A percentile compares a stretch with the other conserved stretches of the same genome.
Conservation (phyloP, 2,113 vertebrate species). For the Megaleporinus macrocephalus region DNA sequence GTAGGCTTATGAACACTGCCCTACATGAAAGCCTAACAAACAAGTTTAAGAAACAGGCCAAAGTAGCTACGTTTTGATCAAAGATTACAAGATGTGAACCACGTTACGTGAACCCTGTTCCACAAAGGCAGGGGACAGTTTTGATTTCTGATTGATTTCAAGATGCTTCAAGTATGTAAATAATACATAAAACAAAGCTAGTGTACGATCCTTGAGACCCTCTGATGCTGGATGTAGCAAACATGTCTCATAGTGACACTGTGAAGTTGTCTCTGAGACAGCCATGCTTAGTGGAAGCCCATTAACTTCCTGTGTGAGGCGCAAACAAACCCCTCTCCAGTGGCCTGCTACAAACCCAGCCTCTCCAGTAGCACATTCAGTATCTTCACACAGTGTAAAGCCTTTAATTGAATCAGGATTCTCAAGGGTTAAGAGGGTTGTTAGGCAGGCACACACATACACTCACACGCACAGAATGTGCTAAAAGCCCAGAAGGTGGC, state of each 20-base stretch:
- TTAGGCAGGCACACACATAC: slow-evolving; percentile 20
- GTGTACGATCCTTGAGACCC: neutral
- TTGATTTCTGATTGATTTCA: too few relatives aligned
- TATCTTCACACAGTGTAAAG: slow-evolving; percentile 19
- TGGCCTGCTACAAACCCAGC: neutral
- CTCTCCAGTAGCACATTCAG: neutral
- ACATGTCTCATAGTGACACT: neutral
- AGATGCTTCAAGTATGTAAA: neutral
- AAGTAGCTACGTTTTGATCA: too few relatives aligned
- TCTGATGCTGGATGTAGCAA: neutral
- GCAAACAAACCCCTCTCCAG: slow-evolving; percentile 19
- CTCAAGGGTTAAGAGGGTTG: slow-evolving; percentile 33
- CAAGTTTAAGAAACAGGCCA: neutral
- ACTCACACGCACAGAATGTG: slow-evolving; percentile 20
- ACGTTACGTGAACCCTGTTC: too few relatives aligned
- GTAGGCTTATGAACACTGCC: neutral
- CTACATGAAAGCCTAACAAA: too few relatives aligned
- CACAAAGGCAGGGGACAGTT: too few relatives aligned
- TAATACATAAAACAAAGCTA: neutral
- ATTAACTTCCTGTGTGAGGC: slow-evolving; percentile 17
- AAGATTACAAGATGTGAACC: too few relatives aligned
- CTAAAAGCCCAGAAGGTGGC: slow-evolving; percentile 8
- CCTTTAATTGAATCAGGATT: slow-evolving; percentile 39
- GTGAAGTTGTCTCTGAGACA: neutral
- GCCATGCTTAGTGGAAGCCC: slow-evolving; percentile 15